phyloP scores from a whole-genome alignment of 2,797 vertebrate genomes.

The Florisuga fusca region DNA sequence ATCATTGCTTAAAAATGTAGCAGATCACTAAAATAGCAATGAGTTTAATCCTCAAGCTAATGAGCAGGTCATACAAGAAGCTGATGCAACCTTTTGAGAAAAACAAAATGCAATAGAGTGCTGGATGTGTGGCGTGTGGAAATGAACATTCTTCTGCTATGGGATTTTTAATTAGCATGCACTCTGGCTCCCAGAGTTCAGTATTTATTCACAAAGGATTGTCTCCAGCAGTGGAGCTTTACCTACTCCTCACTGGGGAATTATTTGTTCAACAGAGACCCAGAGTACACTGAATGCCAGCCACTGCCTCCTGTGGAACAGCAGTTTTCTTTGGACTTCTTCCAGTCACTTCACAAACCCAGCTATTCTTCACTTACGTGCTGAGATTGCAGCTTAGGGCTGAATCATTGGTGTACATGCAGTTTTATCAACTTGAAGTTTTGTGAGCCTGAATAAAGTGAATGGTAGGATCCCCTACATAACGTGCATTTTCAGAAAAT shows the following conservation, averaged over 20 bases:
- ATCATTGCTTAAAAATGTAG: background rate
- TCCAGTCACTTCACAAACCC: constrained; percentile 27
- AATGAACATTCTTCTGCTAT: background rate
- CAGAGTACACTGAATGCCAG: background rate
- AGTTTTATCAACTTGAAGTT: background rate
- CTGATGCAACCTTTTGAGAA: background rate
- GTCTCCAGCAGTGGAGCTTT: background rate
- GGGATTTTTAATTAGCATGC: background rate
- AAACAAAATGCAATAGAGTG: background rate
- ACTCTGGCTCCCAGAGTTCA: background rate
- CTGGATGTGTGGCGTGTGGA: background rate
- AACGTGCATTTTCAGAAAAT: background rate
- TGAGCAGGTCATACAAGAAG: background rate
- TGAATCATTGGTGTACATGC: background rate
- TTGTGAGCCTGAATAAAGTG: background rate
- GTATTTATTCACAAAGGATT: background rate
- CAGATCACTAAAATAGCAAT: background rate
- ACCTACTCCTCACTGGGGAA: background rate
- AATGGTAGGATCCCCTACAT: background rate
- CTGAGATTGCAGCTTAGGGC: constrained; percentile 27
- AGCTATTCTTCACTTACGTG: background rate
- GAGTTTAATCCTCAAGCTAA: background rate
- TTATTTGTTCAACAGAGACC: background rate
- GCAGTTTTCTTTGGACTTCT: constrained; percentile 18
- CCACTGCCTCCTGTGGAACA: background rate